Evolutionary conservation across 2,797 vertebrate species (phyloP), one percentile per base, ranked within the genome.

Genomic region (Leptatherina wallacei): DNA sequence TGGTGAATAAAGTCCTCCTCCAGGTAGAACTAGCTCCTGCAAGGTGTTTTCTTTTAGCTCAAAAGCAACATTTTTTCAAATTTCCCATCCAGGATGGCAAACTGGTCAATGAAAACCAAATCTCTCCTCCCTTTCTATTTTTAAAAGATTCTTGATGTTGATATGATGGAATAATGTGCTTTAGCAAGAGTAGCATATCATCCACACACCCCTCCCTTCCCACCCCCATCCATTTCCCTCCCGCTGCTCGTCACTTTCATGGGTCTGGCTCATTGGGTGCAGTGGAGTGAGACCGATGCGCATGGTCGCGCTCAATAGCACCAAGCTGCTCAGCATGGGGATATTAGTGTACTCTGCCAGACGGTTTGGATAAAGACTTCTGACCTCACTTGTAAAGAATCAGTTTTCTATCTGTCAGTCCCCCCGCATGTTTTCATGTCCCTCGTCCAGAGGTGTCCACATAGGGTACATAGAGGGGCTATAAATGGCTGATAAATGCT

Each of bases 341-440:
- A 93, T 86, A 88, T 92, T 88, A 86, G 90, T 88, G 90, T 91
- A 87, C 86, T 83, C 88, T 85, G 83, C 86, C 88, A 89, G 80
- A 89, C 78, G 73, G 78, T 84, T 89, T 84, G 83, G 86, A 85
- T 88, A 86, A 85, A 86, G 85, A 85, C 78, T 82, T 87, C 87
- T 91, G 89, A 93, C 87, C 90, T 86, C 82, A 74, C 86, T 92
- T 93, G 90, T 92, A 88, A 89, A 90, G 87, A 91, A 91, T 87
- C 81, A 80, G 80, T 87, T 86, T 90, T 84, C 82, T 86, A 77
- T 84, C 88, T 86, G 86, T 90, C 89, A 88, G 76, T 62, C 42
- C 60, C 35, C 65, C 58, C n/a, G 24, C 61, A 30, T 75, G 75
- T 80, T 81, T 82, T 75, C 44, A 42, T 78, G 77, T 80, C 70